A percentile compares a stretch with the other conserved stretches of the same genome.
Evolutionary conservation across 2,113 vertebrate species (phyloP).

Genomic region (Ictalurus punctatus): DNA sequence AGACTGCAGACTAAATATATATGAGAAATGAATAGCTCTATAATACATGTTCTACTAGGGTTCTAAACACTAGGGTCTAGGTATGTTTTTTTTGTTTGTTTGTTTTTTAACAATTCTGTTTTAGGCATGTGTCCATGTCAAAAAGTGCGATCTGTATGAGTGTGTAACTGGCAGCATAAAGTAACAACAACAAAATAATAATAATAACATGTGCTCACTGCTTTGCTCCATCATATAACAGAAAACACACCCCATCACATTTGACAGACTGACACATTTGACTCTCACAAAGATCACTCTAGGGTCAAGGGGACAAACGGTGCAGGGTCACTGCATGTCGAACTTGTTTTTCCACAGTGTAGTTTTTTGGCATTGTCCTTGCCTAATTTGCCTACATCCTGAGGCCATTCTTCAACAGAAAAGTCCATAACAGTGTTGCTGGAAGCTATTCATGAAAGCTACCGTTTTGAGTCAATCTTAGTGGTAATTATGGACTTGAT

Average conservation of each 20-base stretch:
- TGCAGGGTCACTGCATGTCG: conserved; percentile 41
- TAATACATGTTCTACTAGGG: too few relatives aligned
- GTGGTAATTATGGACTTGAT: conserved; percentile 10
- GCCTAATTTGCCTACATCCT: conserved; percentile 49
- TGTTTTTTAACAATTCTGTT: background rate
- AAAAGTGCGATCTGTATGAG: background rate
- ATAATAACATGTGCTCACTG: background rate
- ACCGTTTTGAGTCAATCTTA: conserved; percentile 23
- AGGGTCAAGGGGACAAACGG: conserved; percentile 8
- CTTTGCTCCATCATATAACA: background rate
- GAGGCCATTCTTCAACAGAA: conserved; percentile 43
- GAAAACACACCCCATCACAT: background rate
- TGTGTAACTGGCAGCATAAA: background rate
- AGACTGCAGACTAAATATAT: background rate
- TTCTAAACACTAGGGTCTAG: too few relatives aligned
- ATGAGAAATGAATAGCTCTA: background rate
- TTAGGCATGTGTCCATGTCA: background rate
- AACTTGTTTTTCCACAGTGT: conserved; percentile 41
- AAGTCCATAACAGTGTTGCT: conserved; percentile 26
- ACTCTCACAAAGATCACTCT: conserved; percentile 24
- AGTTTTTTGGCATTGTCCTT: conserved; percentile 39
- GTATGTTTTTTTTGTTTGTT: background rate
- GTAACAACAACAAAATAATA: background rate
- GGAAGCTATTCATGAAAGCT: conserved; percentile 28
- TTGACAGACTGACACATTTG: conserved; percentile 20